Percentiles rank a stretch among this genome's conserved stretches.
Conservation (phyloP, 2,113 vertebrate genomes). For the Psettodes erumei region DNA sequence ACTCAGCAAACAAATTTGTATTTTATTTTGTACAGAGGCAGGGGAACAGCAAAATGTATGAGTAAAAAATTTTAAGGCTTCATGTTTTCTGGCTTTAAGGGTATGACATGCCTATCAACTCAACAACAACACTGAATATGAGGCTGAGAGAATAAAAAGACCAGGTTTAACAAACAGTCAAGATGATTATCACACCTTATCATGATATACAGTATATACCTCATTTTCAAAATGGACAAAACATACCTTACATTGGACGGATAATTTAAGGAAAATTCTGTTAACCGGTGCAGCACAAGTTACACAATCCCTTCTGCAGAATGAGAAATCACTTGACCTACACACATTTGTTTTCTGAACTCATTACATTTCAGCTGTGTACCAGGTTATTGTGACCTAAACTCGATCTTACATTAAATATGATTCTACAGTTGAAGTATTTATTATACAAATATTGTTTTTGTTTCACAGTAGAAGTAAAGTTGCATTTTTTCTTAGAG, state of each 20-base stretch:
- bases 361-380: background rate
- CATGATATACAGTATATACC: background rate
- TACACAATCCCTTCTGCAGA: background rate
- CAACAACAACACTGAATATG: background rate
- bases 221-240: background rate
- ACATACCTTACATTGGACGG: background rate
- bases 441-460: background rate
- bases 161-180: too few species aligned
- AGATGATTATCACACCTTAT: background rate
- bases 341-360: conserved; percentile 1
- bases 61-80: conserved; percentile 38
- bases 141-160: conserved; percentile 6
- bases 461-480: conserved; percentile 2
- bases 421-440: background rate
- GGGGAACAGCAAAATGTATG: conserved; percentile 19
- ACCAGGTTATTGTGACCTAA: conserved; percentile 1
- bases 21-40: conserved; percentile 60
- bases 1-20: conserved; percentile 27
- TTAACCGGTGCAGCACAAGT: background rate
- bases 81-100: conserved; percentile 8
- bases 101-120: background rate
- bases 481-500: background rate
- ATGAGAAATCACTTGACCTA: background rate
- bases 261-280: background rate
- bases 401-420: background rate